Evolutionary conservation across 2,113 vertebrate genomes (phyloP).

Genomic region (Embiotoca jacksoni): DNA sequence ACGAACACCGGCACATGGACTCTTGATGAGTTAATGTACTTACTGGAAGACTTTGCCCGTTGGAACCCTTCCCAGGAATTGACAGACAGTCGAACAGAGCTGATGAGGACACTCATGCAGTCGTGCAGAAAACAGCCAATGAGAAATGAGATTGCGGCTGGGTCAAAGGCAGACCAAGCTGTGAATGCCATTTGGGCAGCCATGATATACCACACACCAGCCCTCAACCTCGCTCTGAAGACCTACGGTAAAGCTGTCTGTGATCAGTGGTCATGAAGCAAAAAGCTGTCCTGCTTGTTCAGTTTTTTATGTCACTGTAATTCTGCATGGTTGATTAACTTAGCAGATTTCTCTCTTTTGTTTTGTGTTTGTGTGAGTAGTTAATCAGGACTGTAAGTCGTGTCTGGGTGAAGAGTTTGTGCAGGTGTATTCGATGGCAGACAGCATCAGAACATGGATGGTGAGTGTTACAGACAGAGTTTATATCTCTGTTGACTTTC

Average conservation of each 20-base stretch:
- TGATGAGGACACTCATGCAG: constrained; percentile 90
- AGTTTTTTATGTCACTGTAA: neutral
- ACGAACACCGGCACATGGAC: constrained; percentile 69
- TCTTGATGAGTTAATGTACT: constrained; percentile 82
- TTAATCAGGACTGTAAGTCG: constrained; percentile 87
- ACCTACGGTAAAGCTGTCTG: constrained; percentile 88
- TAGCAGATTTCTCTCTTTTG: neutral
- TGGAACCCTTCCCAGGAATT: constrained; percentile 92
- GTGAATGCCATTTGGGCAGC: constrained; percentile 97
- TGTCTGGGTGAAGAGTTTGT: constrained; percentile 90
- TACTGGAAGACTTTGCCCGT: constrained; percentile 91
- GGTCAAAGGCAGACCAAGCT: constrained; percentile 94
- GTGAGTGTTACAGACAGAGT: constrained; percentile 81
- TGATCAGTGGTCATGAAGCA: neutral
- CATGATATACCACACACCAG: constrained; percentile 96
- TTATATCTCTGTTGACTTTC: neutral
- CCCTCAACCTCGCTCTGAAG: constrained; percentile 89
- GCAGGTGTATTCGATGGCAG: constrained; percentile 92
- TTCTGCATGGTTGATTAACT: neutral
- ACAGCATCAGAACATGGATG: constrained; percentile 98
- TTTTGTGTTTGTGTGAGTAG: constrained; percentile 77
- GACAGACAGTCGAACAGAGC: constrained; percentile 88
- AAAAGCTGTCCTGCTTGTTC: neutral
- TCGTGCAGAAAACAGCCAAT: constrained; percentile 91
- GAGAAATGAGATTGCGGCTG: constrained; percentile 91